Conservation (phyloP, 2,113 vertebrate species). For the Hippolais icterina region DNA sequence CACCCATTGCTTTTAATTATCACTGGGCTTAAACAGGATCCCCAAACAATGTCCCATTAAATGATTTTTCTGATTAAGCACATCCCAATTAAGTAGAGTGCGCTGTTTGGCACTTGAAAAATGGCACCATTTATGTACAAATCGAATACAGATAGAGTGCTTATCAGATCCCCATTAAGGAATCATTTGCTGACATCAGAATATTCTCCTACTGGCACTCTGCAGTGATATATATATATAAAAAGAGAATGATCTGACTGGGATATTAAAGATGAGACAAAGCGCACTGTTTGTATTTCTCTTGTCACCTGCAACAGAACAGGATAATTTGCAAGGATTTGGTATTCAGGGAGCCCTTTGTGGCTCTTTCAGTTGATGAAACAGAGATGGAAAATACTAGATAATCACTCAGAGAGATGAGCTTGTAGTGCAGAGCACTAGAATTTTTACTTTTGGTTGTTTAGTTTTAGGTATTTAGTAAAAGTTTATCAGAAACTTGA, state of each 20-base stretch:
- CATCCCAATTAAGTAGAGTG: constrained; percentile 30
- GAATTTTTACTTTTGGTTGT: background rate
- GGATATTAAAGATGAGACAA: constrained; percentile 7
- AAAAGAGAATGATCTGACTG: background rate
- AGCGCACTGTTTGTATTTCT: background rate
- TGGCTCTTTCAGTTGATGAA: constrained; percentile 17
- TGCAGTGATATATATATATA: background rate
- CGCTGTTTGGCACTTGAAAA: constrained; percentile 28
- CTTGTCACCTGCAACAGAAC: background rate
- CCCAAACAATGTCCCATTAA: constrained; percentile 38
- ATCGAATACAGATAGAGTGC: constrained; percentile 29
- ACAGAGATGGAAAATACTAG: background rate
- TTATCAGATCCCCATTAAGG: constrained; percentile 36
- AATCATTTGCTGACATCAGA: constrained; percentile 26
- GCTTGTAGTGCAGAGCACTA: background rate
- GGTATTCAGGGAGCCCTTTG: background rate
- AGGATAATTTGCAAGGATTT: background rate
- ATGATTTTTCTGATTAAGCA: constrained; percentile 60
- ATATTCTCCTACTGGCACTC: background rate
- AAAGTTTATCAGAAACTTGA: background rate
- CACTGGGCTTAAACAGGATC: constrained; percentile 11
- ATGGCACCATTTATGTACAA: constrained; percentile 11
- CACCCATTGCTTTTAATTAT: constrained; percentile 39
- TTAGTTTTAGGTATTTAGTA: background rate
- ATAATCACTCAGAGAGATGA: background rate